These are phyloP conservation scores for Poeciliopsis infans DNA, from an alignment of 2,797 vertebrate species.

Conservation along the genomic window DNA sequence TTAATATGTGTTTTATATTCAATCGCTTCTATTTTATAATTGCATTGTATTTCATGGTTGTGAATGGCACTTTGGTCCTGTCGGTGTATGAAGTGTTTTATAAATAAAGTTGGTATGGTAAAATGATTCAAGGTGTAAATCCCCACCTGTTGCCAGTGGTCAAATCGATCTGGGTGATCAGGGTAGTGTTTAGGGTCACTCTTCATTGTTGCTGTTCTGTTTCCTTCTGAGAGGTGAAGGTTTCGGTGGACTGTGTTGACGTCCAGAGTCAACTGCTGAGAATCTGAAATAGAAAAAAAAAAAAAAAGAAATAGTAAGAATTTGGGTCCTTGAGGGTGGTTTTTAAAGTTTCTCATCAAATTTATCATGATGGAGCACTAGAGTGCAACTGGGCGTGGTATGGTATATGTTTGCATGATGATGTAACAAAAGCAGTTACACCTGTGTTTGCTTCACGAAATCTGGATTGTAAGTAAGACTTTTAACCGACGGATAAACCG, in stretches of 20 bases:
- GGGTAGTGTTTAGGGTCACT: conserved; percentile 76
- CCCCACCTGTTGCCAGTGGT: conserved; percentile 83
- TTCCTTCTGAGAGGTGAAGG: conserved; percentile 80
- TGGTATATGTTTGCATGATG: not conserved
- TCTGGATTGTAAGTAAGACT: conserved; percentile 26
- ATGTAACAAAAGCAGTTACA: conserved; percentile 22
- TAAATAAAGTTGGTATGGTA: no score
- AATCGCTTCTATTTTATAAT: no score
- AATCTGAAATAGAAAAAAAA: conserved; percentile 58
- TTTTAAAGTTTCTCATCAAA: not conserved
- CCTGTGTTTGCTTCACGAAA: conserved; percentile 61
- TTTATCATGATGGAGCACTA: not conserved
- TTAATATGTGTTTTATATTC: no score
- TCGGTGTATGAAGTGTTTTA: no score
- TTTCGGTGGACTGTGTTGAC: conserved; percentile 75
- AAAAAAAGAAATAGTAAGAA: not conserved
- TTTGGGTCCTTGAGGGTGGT: not conserved
- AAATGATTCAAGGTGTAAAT: not conserved
- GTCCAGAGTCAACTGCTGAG: conserved; percentile 73
- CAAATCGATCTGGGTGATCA: conserved; percentile 77
- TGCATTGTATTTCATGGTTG: no score
- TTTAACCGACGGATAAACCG: conserved; percentile 56
- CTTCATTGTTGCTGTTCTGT: conserved; percentile 76
- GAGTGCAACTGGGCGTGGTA: not conserved
- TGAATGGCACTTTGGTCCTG: no score